Evolutionary conservation across 1,140 invertebrate genomes (phyloP), one percentile per base, ranked within the genome.

Genomic region (Dendrolimus kikuchii): DNA sequence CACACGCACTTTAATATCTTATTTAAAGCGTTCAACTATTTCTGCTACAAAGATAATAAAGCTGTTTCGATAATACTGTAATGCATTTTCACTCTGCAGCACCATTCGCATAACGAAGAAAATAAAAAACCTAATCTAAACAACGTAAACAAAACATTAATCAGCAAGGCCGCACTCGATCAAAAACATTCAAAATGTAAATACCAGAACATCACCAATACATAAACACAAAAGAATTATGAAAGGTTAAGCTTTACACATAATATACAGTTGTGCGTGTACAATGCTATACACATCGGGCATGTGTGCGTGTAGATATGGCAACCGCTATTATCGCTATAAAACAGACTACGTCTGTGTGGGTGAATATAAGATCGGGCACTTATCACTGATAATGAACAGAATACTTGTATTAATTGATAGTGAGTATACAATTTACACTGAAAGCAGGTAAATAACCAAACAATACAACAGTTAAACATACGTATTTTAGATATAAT

Each of bases 1-100:
- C 23, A 23, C 74, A 82, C 77, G 73, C 77, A 83, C 64, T 72
- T 23, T 23, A 23, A 23, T 23, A 23, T 23, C 23, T 23, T 23
- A 23, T 23, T 23, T 23, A 23, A 23, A 23, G 23, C 3, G 23
- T 23, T 23, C 23, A 23, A 2, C 23, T 23, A 23, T 23, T 23
- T 23, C 23, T 23, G 23, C 23, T 23, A 23, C 23, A 23, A 23
- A 23, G 1, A 23, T 23, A 23, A 23, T 23, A 23, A 23, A 23
- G 23, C 23, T 23, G 23, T 23, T 23, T 23, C 23, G 23, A 23
- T 23, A 23, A 23, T 23, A 23, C 23, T 23, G 23, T 23, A 23
- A 2, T 23, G 23, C 23, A 3, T 23, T 23, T 23, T 23, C 3
- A 2, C 3, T 23, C 3, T 23, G 23, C 23, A 23, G 23, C 23